Conservation (phyloP, 2,888 invertebrate genomes). For the Chouioia cunea region DNA sequence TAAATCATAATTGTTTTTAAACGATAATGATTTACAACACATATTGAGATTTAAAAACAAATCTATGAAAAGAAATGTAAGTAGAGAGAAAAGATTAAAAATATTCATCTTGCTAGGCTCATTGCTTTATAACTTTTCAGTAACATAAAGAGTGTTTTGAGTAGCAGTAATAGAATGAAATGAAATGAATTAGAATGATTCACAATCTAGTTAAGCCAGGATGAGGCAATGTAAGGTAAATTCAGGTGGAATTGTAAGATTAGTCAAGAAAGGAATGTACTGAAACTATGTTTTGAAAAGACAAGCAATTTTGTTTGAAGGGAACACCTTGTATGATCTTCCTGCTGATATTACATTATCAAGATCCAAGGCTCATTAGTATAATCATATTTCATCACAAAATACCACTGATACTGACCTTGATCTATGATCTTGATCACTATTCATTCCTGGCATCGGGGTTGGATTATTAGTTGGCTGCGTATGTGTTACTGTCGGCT, state of each 20-base stretch:
- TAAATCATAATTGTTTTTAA: no score
- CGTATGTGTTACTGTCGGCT: constrained; percentile 9
- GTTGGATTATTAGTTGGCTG: constrained; percentile 37
- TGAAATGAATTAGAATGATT: constrained; percentile 48
- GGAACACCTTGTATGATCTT: constrained; percentile 39
- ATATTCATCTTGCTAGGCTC: constrained; percentile 39
- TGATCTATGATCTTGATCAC: constrained; percentile 65
- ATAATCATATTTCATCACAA: no score
- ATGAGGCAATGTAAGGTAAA: not conserved
- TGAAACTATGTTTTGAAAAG: constrained; percentile 57
- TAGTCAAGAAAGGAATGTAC: constrained; percentile 46
- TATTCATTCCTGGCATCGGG: constrained; percentile 72
- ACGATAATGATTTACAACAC: no score
- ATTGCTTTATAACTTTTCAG: constrained; percentile 30
- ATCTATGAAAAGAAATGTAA: constrained; percentile 21
- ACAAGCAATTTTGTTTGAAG: constrained; percentile 47
- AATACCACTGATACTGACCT: constrained; percentile 56
- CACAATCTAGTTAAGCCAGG: constrained; percentile 64
- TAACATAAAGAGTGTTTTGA: not conserved
- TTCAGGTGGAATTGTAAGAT: no score
- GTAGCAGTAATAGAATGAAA: constrained; percentile 9
- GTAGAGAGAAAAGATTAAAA: constrained; percentile 21
- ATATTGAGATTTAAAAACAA: no score
- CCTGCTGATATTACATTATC: constrained; percentile 46
- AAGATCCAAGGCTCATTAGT: constrained; percentile 18